Base-by-base conservation (phyloP, 2,888 invertebrate genomes). In the Nomada goodeniana region DNA sequence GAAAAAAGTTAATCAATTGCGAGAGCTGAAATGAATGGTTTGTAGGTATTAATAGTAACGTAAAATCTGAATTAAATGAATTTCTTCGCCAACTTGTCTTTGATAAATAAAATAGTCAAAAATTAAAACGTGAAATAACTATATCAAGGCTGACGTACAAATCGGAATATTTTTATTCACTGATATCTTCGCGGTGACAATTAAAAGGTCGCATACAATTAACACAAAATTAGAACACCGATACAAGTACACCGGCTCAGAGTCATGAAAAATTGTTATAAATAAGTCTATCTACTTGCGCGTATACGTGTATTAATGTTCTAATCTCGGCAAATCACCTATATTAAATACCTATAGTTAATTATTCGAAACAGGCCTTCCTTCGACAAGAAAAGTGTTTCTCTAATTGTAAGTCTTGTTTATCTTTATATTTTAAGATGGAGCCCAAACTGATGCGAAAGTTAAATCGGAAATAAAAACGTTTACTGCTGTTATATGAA, bases 161-260 rank as follows among this genome's bases (percentile, higher is more conserved):
- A 88, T 88, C 71, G 83, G 88, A 88, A 88, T 88, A 76, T 78
- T 80, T 88, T 88, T 88, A 88, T 88, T 88, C 85, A 88, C 80
- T 71, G 75, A 75, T 80, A 75, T 67, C 75, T 80, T 75, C 80
- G 71, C 80, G 80, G 42, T 80, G 80, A 80, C 70, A 71, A 82
- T 70, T 70, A 80, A 64, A 84, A 79, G 76, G 60, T 86, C 83
- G 80, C 73, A 71, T 84, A 82, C 80, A 78, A 86, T 90, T 88
- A 78, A 90, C 90, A 89, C 81, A 23, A 90, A 89, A 90, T 91
- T 89, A 90, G 90, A 91, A 91, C 91, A 91, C 90, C 88, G 90
- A 67, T 52, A 69, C 64, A 52, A 23, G 55, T 36, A 44, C 13
- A 59, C 55, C 15, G 15, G 23, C 11, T 23, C 13, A n/a, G 53